phyloP scores from a whole-genome alignment of 1,140 invertebrate species.

The Babylonia areolata region DNA sequence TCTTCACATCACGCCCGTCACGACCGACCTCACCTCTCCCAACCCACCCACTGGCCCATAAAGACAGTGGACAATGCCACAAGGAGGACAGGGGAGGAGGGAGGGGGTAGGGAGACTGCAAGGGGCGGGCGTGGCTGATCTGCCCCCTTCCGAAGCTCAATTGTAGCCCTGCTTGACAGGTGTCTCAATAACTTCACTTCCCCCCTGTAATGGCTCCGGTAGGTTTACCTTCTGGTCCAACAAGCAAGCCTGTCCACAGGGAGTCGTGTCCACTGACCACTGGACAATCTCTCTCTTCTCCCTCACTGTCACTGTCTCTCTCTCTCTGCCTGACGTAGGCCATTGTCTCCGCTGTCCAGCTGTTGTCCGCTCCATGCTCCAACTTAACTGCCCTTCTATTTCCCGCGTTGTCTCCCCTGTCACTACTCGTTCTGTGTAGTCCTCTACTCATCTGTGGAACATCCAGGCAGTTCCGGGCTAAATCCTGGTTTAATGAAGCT shows the following conservation, averaged over 20 bases:
- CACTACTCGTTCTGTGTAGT: too few relatives aligned
- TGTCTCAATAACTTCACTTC: constrained; percentile 16
- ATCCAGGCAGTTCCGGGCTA: too few relatives aligned
- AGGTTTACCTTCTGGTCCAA: background rate
- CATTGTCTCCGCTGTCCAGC: background rate
- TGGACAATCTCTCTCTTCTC: too few relatives aligned
- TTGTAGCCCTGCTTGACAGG: constrained; percentile 12
- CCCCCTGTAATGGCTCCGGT: too few relatives aligned
- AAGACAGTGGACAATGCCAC: background rate
- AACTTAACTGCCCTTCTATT: background rate
- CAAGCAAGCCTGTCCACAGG: background rate
- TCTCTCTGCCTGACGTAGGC: background rate
- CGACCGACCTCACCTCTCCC: too few relatives aligned
- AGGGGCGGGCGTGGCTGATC: background rate
- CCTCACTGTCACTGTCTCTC: too few relatives aligned
- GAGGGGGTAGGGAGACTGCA: background rate
- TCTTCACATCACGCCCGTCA: constrained; percentile 20
- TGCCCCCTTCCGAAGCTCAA: background rate
- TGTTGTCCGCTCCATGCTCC: background rate
- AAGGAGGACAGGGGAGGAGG: background rate
- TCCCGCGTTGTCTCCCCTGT: too few relatives aligned
- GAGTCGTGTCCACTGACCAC: background rate
- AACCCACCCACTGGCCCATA: background rate
- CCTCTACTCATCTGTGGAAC: too few relatives aligned
- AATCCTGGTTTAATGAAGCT: too few relatives aligned